A percentile compares a stretch with the other conserved stretches of the same genome.
Conservation (phyloP, 2,888 invertebrate species). For the Orthosia cruda region DNA sequence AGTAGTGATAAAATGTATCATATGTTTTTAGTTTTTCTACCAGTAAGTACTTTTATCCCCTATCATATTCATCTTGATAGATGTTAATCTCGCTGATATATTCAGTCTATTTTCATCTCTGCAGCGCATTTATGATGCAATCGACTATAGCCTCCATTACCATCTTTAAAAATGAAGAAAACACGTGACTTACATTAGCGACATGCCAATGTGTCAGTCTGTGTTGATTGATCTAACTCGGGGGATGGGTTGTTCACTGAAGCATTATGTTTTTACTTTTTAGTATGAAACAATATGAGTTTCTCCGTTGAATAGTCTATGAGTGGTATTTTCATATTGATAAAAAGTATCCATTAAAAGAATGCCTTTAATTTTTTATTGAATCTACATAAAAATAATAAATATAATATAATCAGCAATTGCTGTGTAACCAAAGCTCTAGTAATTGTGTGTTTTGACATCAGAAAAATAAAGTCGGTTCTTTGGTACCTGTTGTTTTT, state of each 20-base stretch:
- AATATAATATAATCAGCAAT: too few relatives aligned
- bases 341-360: too few relatives aligned
- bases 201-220: slow-evolving; percentile 42
- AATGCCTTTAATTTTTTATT: too few relatives aligned
- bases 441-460: too few relatives aligned
- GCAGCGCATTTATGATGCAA: slow-evolving; percentile 8
- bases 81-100: neutral
- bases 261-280: neutral
- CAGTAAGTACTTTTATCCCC: neutral
- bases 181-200: slow-evolving; percentile 50
- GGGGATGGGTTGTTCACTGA: neutral
- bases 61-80: slow-evolving; percentile 15
- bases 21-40: neutral
- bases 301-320: too few relatives aligned
- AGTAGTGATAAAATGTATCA: neutral
- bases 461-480: too few relatives aligned
- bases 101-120: slow-evolving; percentile 4
- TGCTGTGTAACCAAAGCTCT: too few relatives aligned
- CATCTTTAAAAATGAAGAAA: slow-evolving; percentile 35
- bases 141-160: slow-evolving; percentile 5
- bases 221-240: slow-evolving; percentile 60
- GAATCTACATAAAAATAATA: too few relatives aligned
- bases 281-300: neutral
- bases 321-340: too few relatives aligned
- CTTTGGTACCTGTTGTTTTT: too few relatives aligned